A percentile compares a stretch with the other conserved stretches of the same genome.
These are phyloP conservation scores for Atrina japonica DNA, from an alignment of 2,888 invertebrate genomes.

Conservation along the genomic window DNA sequence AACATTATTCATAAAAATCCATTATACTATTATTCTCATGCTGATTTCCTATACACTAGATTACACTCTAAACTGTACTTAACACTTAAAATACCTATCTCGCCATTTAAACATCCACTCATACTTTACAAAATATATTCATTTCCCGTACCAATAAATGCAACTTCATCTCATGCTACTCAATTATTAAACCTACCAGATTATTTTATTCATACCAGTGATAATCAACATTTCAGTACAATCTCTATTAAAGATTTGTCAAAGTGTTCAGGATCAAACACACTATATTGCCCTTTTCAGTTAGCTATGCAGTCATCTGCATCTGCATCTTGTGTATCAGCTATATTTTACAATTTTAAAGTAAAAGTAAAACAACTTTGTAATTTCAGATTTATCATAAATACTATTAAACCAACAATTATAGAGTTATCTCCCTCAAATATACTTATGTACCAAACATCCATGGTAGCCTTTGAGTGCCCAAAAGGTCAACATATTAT, in stretches of 20 bases:
- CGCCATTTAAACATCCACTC: conserved; percentile 30
- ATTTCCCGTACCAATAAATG: conserved; percentile 36
- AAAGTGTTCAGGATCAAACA: neutral
- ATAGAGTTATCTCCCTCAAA: conserved; percentile 25
- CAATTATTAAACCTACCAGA: conserved; percentile 38
- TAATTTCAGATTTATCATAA: conserved; percentile 28
- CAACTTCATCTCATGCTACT: conserved; percentile 41
- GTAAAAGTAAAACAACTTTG: conserved; percentile 6
- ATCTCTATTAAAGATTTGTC: conserved; percentile 7
- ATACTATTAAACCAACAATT: conserved; percentile 11
- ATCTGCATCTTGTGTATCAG: conserved; percentile 18
- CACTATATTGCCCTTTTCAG: conserved; percentile 11
- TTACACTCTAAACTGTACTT: neutral
- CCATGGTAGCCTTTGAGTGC: conserved; percentile 19
- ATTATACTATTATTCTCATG: neutral
- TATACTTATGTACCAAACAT: conserved; percentile 15
- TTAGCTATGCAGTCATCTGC: conserved; percentile 12
- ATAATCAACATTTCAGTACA: conserved; percentile 33
- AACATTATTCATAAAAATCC: conserved; percentile 5
- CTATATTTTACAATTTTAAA: conserved; percentile 30
- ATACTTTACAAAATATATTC: conserved; percentile 28
- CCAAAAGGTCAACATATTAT: conserved; percentile 11
- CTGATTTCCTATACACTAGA: neutral
- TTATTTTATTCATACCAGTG: conserved; percentile 10
- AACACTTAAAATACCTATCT: conserved; percentile 19